phyloP scores from a whole-genome alignment of 2,797 vertebrate genomes.

The Kryptolebias ocellatus region DNA sequence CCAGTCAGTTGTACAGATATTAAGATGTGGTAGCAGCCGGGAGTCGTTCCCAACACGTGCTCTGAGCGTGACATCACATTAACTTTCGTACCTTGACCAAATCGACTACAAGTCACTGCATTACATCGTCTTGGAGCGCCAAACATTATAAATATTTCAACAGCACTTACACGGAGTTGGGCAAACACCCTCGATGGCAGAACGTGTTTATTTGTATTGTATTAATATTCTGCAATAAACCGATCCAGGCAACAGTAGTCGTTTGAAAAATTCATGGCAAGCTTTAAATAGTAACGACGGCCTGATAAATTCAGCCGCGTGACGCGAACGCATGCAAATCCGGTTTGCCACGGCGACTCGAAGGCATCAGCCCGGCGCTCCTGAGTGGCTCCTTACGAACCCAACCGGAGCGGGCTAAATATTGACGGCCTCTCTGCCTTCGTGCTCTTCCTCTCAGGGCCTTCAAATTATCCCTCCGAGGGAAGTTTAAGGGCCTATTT shows the following conservation, averaged over 20 bases:
- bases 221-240: constrained; percentile 22
- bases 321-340: neutral
- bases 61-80: too few relatives aligned
- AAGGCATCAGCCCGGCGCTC: constrained; percentile 5
- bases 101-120: too few relatives aligned
- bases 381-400: constrained; percentile 12
- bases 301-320: constrained; percentile 21
- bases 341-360: constrained; percentile 25
- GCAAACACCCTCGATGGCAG: constrained; percentile 12
- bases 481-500: neutral
- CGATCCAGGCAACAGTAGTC: constrained; percentile 7
- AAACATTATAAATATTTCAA: constrained; percentile 26
- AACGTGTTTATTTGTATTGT: constrained; percentile 29
- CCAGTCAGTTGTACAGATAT: too few relatives aligned
- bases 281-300: constrained; percentile 45
- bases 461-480: constrained; percentile 8
- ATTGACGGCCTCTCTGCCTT: neutral
- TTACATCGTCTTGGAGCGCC: constrained; percentile 5
- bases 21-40: too few relatives aligned
- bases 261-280: constrained; percentile 50
- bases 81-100: too few relatives aligned
- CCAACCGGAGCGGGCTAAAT: neutral
- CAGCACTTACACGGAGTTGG: constrained; percentile 11
- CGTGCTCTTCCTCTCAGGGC: neutral
- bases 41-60: too few relatives aligned